A percentile compares a stretch with the other conserved stretches of the same genome.
Evolutionary conservation across 1,140 invertebrate genomes (phyloP).

Genomic region (Zaprionus kolodkinae): DNA sequence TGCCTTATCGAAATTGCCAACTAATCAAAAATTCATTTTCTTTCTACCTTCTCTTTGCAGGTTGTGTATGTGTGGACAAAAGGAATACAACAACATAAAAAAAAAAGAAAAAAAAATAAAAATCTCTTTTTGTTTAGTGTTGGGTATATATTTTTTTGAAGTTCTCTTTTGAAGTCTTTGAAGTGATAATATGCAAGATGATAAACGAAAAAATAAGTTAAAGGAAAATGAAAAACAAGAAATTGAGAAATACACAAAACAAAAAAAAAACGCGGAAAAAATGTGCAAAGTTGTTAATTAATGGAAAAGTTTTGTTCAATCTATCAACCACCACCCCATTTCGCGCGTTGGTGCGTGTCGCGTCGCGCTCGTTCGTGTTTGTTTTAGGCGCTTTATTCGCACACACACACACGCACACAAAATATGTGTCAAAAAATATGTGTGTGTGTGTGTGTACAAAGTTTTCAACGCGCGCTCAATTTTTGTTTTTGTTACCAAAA

Average conservation of each 20-base stretch:
- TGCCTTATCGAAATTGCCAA: slow-evolving; percentile 30
- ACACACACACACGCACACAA: background rate
- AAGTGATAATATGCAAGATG: slow-evolving; percentile 37
- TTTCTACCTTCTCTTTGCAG: slow-evolving; percentile 35
- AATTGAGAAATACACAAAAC: background rate
- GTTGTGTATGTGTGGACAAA: slow-evolving; percentile 24
- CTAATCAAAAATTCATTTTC: slow-evolving; percentile 30
- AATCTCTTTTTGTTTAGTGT: slow-evolving; percentile 34
- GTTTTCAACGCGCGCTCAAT: slow-evolving; percentile 19
- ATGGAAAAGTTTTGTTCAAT: slow-evolving; percentile 57
- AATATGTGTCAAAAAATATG: slow-evolving; percentile 43
- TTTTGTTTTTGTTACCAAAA: slow-evolving; percentile 25
- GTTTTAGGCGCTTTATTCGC: slow-evolving; percentile 16
- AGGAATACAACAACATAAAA: slow-evolving; percentile 4
- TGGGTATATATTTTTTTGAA: slow-evolving; percentile 25
- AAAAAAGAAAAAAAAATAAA: background rate
- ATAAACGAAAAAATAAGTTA: slow-evolving; percentile 9
- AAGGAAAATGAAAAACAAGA: background rate
- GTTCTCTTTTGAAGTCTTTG: slow-evolving; percentile 18
- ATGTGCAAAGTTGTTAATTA: slow-evolving; percentile 76
- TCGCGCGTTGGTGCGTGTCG: slow-evolving; percentile 4
- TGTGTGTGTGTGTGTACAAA: slow-evolving; percentile 17
- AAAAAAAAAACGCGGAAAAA: slow-evolving; percentile 1
- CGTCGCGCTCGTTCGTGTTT: slow-evolving; percentile 17
- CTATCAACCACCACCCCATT: background rate